Evolutionary conservation across 2,113 vertebrate species (phyloP), one percentile per base, ranked within the genome.

Genomic region (Conger conger): DNA sequence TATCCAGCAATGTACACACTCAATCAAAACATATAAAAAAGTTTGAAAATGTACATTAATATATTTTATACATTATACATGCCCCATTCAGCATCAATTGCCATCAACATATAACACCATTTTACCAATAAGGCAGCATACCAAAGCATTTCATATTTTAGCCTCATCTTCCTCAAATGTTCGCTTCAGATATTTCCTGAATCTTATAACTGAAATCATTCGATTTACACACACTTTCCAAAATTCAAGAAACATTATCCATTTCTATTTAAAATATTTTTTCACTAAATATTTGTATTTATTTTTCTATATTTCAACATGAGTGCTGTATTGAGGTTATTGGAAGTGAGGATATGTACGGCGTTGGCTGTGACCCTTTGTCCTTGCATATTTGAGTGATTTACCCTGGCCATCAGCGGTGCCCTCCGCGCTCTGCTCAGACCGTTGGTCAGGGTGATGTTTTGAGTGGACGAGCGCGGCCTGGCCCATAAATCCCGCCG

Each of bases 371-470:
- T 87, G 50, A 84, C 33, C 38, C 50, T 88, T 86, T 89, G 81
- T 90, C 60, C 27, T 89, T 89, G 86, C 77, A 86, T 76, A 88
- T 84, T 23, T 81, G 82, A 87, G 82, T 82, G 81, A 80, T 87
- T 91, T 89, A 84, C 78, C 82, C 82, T 82, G 16, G 89, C 23
- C 82, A 23, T 88, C 9, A 53, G 0, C 40, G 15, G 27, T 0
- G 68, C 50, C 57, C 3, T 37, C 9, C 85, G 36, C 83, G 2
- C 76, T 89, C 82, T 89, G 57, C 91, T 81, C 84, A 90, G 88
- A 87, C 93, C 88, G 83, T 38, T 33, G 84, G 86, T 93, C 83
- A 86, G 86, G 89, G 88, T 90, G 91, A 85, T 80, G 84, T 79
- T 81, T 42, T 90, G 82, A 92, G 84, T 85, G 79, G 76, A 76